Evolutionary conservation across 1,140 invertebrate species (phyloP).

Genomic region (Lordiphosa mommai): DNA sequence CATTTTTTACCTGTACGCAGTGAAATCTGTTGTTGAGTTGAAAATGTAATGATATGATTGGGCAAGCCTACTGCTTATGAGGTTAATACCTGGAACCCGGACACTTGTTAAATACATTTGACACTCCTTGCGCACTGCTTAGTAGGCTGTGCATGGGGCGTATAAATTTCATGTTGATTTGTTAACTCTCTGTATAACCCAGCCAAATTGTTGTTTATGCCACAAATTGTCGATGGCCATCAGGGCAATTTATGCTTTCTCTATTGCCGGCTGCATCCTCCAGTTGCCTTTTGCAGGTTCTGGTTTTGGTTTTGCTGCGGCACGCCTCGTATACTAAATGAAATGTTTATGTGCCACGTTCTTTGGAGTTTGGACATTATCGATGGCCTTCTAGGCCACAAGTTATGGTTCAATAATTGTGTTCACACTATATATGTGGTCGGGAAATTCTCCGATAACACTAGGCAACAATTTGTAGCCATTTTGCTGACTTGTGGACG

Average conservation of each 20-base stretch:
- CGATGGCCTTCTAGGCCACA: conserved; percentile 1
- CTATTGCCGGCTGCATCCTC: conserved; percentile 2
- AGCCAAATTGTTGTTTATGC: conserved; percentile 12
- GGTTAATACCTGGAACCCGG: no score
- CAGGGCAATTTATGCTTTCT: conserved; percentile 12
- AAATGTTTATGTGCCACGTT: conserved; percentile 12
- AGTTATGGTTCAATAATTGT: conserved; percentile 12
- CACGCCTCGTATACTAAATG: conserved; percentile 11
- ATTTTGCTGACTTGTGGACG: no score
- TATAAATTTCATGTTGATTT: conserved; percentile 11
- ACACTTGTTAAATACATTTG: conserved; percentile 13
- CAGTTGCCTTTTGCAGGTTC: conserved; percentile 1
- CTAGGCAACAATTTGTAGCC: no score
- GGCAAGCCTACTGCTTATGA: no score
- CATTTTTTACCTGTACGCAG: no score
- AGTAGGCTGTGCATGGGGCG: not conserved
- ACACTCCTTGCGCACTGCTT: conserved; percentile 15
- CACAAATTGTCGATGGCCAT: conserved; percentile 12
- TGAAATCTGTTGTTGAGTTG: no score
- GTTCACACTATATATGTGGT: conserved; percentile 5
- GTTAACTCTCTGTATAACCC: conserved; percentile 7
- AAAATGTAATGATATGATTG: no score
- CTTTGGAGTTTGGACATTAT: conserved; percentile 6
- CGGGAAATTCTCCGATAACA: not conserved
- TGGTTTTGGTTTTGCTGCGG: not conserved